These are phyloP conservation scores for Ormyrus labotus DNA, from an alignment of 2,888 invertebrate species.

Conservation along the genomic window DNA sequence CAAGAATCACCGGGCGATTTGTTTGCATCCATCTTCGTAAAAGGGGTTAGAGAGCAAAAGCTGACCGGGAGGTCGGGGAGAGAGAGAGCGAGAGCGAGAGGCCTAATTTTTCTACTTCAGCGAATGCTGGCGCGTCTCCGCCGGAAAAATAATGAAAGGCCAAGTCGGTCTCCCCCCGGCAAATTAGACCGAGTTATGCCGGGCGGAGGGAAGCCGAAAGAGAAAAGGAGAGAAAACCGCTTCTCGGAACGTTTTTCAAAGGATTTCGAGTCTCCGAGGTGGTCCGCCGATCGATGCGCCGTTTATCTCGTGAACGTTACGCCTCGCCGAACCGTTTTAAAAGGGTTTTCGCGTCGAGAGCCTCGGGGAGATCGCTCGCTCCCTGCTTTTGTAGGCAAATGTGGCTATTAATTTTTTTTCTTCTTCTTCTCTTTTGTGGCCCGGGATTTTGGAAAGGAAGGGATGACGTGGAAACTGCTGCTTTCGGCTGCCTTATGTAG, in stretches of 20 bases:
- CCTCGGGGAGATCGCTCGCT: too few species aligned
- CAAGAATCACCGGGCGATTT: not conserved
- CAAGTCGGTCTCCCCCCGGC: conserved; percentile 16
- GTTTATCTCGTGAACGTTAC: conserved; percentile 9
- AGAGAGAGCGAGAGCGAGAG: conserved; percentile 4
- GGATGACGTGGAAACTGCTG: too few species aligned
- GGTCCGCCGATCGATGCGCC: conserved; percentile 8
- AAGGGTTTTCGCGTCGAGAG: conserved; percentile 1
- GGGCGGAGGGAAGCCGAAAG: conserved; percentile 16
- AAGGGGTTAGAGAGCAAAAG: conserved; percentile 29
- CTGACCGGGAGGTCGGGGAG: not conserved
- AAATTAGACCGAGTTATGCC: conserved; percentile 50
- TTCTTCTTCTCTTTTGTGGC: not conserved
- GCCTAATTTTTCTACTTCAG: conserved; percentile 44
- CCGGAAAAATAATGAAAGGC: conserved; percentile 27
- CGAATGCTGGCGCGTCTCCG: not conserved
- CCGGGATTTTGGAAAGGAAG: too few species aligned
- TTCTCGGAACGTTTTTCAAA: conserved; percentile 16
- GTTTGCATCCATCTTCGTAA: conserved; percentile 32
- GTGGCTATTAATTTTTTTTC: conserved; percentile 4
- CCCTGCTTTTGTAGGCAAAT: not conserved
- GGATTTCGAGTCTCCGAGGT: conserved; percentile 44
- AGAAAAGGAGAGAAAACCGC: conserved; percentile 9
- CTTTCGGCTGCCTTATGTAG: too few species aligned
- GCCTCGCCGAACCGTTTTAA: conserved; percentile 1